phyloP scores from a whole-genome alignment of 2,797 vertebrate species.

The Siniperca obscura region DNA sequence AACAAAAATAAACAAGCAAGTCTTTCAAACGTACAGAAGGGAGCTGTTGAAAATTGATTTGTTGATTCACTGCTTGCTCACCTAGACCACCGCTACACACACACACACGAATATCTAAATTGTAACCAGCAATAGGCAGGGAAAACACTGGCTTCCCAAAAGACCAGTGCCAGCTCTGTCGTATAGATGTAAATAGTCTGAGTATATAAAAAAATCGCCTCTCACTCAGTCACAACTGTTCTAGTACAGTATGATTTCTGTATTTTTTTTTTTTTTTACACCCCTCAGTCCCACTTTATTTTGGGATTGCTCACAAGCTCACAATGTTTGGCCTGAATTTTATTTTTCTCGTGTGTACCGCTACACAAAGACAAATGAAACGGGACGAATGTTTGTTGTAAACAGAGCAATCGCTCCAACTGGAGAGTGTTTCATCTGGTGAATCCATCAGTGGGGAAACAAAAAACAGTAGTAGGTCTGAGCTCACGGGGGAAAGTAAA shows the following conservation, averaged over 20 bases:
- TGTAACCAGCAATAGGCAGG: slow-evolving; percentile 84
- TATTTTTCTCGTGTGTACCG: slow-evolving; percentile 37
- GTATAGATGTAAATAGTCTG: slow-evolving; percentile 79
- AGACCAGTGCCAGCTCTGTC: slow-evolving; percentile 74
- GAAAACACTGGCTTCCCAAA: slow-evolving; percentile 64
- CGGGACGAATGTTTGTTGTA: slow-evolving; percentile 57
- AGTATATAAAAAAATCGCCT: slow-evolving; percentile 73
- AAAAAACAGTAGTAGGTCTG: slow-evolving; percentile 39
- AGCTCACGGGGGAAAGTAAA: slow-evolving; percentile 38
- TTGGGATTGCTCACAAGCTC: slow-evolving; percentile 65
- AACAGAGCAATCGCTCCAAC: slow-evolving; percentile 41
- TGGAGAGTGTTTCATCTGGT: slow-evolving; percentile 17
- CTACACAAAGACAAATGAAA: slow-evolving; percentile 51
- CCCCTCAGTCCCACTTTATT: slow-evolving; percentile 65
- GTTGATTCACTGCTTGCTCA: slow-evolving; percentile 70
- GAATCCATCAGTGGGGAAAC: slow-evolving; percentile 36
- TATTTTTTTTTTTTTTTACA: slow-evolving; percentile 85
- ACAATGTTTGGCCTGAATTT: slow-evolving; percentile 42
- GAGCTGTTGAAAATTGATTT: slow-evolving; percentile 60
- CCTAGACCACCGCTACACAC: slow-evolving; percentile 44
- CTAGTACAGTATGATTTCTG: slow-evolving; percentile 77
- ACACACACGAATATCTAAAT: slow-evolving; percentile 77
- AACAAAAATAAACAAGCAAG: slow-evolving; percentile 40
- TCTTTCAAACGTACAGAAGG: slow-evolving; percentile 46
- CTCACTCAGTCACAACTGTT: slow-evolving; percentile 75